A percentile compares a stretch with the other conserved stretches of the same genome.
These are phyloP conservation scores for Spatula versicolor DNA, from an alignment of 2,797 vertebrate genomes.

Conservation along the genomic window DNA sequence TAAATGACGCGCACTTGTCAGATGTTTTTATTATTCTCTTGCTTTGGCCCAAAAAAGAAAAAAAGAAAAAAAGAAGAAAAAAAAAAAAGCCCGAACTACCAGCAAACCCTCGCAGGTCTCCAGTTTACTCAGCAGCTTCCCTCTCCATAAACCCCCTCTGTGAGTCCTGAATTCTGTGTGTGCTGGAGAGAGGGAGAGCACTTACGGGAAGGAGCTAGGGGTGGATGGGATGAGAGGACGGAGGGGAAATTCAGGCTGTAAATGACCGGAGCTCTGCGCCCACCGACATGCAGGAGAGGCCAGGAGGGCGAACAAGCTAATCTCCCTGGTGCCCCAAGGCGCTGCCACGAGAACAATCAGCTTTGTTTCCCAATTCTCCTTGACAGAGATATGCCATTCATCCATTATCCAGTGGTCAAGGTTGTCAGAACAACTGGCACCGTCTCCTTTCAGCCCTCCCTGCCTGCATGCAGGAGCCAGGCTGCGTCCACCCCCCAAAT, in stretches of 20 bases:
- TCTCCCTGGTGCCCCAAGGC: not conserved
- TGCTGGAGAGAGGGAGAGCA: not conserved
- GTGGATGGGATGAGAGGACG: not conserved
- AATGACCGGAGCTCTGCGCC: not conserved
- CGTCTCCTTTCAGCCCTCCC: not conserved
- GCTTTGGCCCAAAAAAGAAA: constrained; percentile 37
- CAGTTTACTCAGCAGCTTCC: constrained; percentile 57
- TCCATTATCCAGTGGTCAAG: constrained; percentile 24
- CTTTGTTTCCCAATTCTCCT: not conserved
- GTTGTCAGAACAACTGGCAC: not conserved
- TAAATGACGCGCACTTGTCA: constrained; percentile 63
- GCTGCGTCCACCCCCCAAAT: not conserved
- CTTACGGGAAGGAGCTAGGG: not conserved
- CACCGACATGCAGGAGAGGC: not conserved
- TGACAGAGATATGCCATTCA: constrained; percentile 27
- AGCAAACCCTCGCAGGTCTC: constrained; percentile 59
- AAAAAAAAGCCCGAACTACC: not conserved
- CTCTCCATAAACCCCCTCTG: not conserved
- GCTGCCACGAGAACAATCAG: not conserved
- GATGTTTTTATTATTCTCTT: constrained; percentile 73
- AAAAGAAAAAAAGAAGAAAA: not conserved
- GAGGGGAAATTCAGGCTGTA: constrained; percentile 12
- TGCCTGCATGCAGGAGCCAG: not conserved
- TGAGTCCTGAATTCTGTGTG: not conserved
- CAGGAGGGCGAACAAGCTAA: constrained; percentile 7